Base-by-base conservation (phyloP, 2,113 vertebrate species). In the Elaphurus davidianus region DNA sequence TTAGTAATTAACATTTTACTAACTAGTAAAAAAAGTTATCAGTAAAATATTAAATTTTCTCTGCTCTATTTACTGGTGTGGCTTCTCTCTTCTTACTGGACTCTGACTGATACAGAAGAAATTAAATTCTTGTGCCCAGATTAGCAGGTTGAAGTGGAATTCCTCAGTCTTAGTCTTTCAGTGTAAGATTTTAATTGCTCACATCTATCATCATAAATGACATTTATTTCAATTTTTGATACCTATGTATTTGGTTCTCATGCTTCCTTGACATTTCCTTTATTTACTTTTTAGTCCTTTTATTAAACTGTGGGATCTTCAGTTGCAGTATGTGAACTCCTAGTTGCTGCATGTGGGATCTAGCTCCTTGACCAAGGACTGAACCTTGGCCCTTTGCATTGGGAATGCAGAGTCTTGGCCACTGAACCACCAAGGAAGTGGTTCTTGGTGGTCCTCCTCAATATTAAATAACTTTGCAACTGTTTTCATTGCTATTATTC, bases 151-250 rank as follows among this genome's bases (percentile, higher is more conserved):
- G 40, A 84, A 87, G 62, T 83, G 33, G 62, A 96, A 81, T 90
- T 87, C 8, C 83, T 88, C 3, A 47, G 43, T 83, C 17, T 89
- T 85, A 78, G 78, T 95, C 54, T n/a, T 92, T 95, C 40, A 64
- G 55, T 89, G 30, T 85, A 50, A 89, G 33, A 92, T 89, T 89
- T 92, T 76, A 64, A 78, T 84, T 92, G 27, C 43, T 89, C 83
- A 6, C 7, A 55, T 67, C 36, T 76, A 16, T 78, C 40, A n/a
- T 74, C 43, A 40, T 79, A 59, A 95, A 27, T 88, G 36, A 57
- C 45, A 17, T 88, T 92, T 95, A n/a, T 78, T 89, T 95, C 57
- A 55, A 27, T 92, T 76, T 94, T 92, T 78, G 23, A 85, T 55
- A 79, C 11, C 30, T 91, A 67, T 84, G 13, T 85, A 43, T 90